Evolutionary conservation across 2,888 invertebrate species (phyloP).

Genomic region (Cerastis rubricosa): DNA sequence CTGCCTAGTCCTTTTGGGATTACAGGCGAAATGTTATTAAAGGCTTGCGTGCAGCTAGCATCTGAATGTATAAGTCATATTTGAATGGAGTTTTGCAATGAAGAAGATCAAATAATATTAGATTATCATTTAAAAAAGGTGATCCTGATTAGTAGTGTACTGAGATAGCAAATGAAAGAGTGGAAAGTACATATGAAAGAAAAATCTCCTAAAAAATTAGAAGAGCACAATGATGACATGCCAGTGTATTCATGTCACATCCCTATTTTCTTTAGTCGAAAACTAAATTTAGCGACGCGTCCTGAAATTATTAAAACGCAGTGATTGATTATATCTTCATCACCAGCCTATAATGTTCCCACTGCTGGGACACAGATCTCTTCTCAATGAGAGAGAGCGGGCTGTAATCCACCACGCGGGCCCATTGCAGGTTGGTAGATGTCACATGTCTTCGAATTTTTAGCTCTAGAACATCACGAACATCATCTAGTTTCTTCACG

Average conservation of each 20-base stretch:
- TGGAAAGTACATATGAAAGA: no score
- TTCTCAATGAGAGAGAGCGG: no score
- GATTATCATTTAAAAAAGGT: background rate
- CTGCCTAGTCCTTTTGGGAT: no score
- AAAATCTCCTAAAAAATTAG: background rate
- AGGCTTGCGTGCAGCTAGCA: background rate
- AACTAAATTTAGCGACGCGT: background rate
- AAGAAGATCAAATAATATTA: background rate
- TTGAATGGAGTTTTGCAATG: background rate
- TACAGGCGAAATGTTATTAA: background rate
- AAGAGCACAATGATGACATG: background rate
- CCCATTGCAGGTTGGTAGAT: no score
- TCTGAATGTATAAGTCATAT: no score
- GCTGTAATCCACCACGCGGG: no score
- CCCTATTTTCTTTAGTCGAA: background rate
- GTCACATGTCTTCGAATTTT: no score
- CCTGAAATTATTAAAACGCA: background rate
- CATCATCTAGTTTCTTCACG: no score
- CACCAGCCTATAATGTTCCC: no score
- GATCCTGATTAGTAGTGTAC: background rate
- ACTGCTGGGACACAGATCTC: no score
- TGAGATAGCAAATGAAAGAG: background rate
- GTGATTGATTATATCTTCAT: background rate
- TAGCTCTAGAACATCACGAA: no score
- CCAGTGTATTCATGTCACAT: background rate